Evolutionary conservation across 1,140 invertebrate species (phyloP), one percentile per base, ranked within the genome.

Genomic region (Anastrepha obliqua): DNA sequence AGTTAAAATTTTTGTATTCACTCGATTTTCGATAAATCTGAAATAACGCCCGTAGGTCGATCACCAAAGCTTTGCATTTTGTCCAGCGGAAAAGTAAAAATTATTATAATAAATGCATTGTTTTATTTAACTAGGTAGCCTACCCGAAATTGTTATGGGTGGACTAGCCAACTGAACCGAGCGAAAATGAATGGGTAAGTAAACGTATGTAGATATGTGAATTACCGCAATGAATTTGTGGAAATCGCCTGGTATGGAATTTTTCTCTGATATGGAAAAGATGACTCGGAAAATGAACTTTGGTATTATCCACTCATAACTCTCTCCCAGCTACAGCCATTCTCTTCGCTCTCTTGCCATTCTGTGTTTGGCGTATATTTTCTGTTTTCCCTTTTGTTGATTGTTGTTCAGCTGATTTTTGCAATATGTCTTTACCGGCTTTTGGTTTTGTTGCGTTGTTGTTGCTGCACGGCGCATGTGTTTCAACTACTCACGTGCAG

Each of bases 371-470:
- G 3, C 13, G 65, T 13, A 9, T 67, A 47, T 74, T 81, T 81
- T 81, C 42, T 29, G 17, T 20, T 8, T 81, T 81, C 55, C 9
- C 74, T 81, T 51, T 81, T 81, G 47, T 81, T 29, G 44, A 55
- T 29, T 81, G 74, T 29, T 55, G 44, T 81, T 81, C 74, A 81
- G 74, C 74, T 81, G 74, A 55, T 81, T 81, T 81, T 81, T 42
- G 74, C 74, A 81, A 81, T 55, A n/a, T n/a, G n/a, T 2, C 42
- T 62, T 51, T 74, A 44, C 70, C 70, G 70, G 70, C 70, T 74
- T 74, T 74, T 74, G 70, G 42, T 74, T 44, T 74, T 74, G 70
- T 74, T 44, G 13, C 44, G n/a, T 74, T n/a, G 44, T 47, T 74
- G 44, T 74, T 74, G 42, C 17, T 74, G 44, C 9, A n/a, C 9